Evolutionary conservation across 2,888 invertebrate species (phyloP).

Genomic region (Odontocolon sp.): DNA sequence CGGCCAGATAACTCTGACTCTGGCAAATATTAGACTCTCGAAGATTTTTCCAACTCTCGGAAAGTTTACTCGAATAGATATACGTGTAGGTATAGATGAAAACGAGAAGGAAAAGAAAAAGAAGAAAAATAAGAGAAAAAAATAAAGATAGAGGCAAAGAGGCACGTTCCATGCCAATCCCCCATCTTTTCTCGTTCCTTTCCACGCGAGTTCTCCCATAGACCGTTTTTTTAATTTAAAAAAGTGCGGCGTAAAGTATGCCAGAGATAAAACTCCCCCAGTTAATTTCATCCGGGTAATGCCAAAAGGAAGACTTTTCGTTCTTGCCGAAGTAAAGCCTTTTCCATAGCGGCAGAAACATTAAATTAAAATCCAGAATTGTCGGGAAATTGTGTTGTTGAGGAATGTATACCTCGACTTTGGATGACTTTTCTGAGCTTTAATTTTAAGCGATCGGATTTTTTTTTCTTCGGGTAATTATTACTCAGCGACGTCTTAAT

Average conservation of each 20-base stretch:
- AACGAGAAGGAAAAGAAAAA: conserved; percentile 28
- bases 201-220: conserved; percentile 28
- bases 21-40: conserved; percentile 65
- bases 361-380: conserved; percentile 55
- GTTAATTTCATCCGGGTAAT: conserved; percentile 63
- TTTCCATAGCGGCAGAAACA: conserved; percentile 37
- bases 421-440: not conserved
- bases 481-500: not conserved
- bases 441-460: not conserved
- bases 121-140: conserved; percentile 1
- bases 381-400: conserved; percentile 3
- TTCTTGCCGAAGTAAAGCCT: conserved; percentile 19
- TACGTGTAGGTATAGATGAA: conserved; percentile 19
- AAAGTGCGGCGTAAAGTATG: conserved; percentile 49
- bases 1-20: conserved; percentile 65
- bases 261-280: conserved; percentile 57
- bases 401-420: not conserved
- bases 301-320: conserved; percentile 25
- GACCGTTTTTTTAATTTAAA: conserved; percentile 48
- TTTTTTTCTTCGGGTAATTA: not conserved
- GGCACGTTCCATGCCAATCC: conserved; percentile 4
- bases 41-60: conserved; percentile 57
- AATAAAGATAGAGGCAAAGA: not conserved
- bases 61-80: conserved; percentile 39
- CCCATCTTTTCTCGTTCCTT: conserved; percentile 11